Evolutionary conservation across 2,797 vertebrate species (phyloP).

Genomic region (Tragelaphus eurycerus): DNA sequence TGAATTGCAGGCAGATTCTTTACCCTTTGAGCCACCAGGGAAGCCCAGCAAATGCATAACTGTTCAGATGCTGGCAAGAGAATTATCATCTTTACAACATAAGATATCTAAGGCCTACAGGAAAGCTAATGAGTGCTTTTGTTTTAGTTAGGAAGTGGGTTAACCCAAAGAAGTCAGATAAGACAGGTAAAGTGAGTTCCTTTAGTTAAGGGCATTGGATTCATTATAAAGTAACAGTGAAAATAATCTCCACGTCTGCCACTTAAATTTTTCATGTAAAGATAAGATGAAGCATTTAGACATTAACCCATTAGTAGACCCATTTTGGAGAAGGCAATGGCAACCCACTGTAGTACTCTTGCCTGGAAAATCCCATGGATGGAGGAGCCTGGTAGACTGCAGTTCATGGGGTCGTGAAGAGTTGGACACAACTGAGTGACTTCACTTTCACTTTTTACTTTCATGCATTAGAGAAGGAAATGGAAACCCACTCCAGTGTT

Average conservation of each 20-base stretch:
- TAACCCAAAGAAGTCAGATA: neutral
- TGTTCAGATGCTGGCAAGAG: neutral
- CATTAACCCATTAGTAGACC: neutral
- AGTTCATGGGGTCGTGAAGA: too few species aligned
- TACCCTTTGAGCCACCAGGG: neutral
- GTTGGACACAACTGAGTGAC: too few species aligned
- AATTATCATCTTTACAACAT: neutral
- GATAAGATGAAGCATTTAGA: neutral
- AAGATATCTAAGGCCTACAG: neutral
- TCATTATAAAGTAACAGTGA: neutral
- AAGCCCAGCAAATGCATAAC: neutral
- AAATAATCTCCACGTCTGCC: rapidly evolving
- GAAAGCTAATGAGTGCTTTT: neutral
- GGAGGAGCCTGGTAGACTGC: too few species aligned
- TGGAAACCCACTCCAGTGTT: too few species aligned
- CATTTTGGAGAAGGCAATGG: neutral
- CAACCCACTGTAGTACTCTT: too few species aligned
- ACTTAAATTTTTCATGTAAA: neutral
- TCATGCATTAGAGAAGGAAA: too few species aligned
- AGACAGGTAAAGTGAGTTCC: neutral
- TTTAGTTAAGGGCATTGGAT: neutral
- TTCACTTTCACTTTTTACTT: too few species aligned
- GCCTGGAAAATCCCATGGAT: too few species aligned
- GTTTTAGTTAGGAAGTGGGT: neutral
- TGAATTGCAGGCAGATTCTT: neutral